Evolutionary conservation across 2,113 vertebrate species (phyloP), one percentile per base, ranked within the genome.

Genomic region (Diglossa brunneiventris): DNA sequence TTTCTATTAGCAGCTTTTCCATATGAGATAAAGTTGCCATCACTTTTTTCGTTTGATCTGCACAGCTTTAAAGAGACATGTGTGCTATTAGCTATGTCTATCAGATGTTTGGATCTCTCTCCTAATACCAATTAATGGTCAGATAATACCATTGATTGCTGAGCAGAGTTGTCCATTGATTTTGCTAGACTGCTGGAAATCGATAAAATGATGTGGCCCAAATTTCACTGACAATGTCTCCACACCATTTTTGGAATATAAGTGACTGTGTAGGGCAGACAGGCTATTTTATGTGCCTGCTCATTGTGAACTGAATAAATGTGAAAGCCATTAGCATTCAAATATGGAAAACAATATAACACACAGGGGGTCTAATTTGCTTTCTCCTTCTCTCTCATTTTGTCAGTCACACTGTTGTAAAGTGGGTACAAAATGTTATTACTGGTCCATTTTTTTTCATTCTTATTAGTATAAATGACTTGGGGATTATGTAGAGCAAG

Each of bases 111-210:
- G 4, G 20, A 28, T 83, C 87, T 88, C 67, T 66, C 59, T 74
- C 83, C 63, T 88, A 83, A 83, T 67, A 74, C 30, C 62, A 67
- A 14, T 47, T 95, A 92, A 93, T 91, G 92, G 75, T 49, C 52
- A 88, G 75, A 95, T 83, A 85, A 94, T 37, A 55, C 59, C 63
- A 95, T 95, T 83, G 92, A 95, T 93, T 90, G 73, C 33, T 78
- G 37, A 91, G 63, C 56, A 86, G 93, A 55, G 76, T 18, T 90
- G 61, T 23, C 72, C 59, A 93, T 96, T 74, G 93, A 96, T 95
- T 96, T 96, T 47, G 41, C 59, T 91, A 50, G 42, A 42, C 78
- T 80, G 39, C 30, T 94, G 84, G 78, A 91, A 92, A 95, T 94
- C 91, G 2, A 94, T 96, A 59, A 85, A 87, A 83, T 63, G 39